Evolutionary conservation across 1,140 invertebrate genomes (phyloP), one percentile per base, ranked within the genome.

Genomic region (Drosophila santomea): DNA sequence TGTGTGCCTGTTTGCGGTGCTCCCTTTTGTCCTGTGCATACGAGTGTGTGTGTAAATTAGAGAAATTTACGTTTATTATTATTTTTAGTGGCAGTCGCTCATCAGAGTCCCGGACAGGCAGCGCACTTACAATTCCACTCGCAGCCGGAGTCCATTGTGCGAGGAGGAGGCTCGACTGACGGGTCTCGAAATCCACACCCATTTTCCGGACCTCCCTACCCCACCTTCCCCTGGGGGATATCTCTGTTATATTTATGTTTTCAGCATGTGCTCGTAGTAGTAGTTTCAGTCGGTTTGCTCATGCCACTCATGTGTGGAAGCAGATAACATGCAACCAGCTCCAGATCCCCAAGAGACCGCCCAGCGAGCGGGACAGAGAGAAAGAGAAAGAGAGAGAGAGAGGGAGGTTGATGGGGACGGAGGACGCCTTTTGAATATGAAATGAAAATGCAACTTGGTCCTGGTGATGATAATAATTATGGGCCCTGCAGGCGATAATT

Each of bases 11-110:
- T 57, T 43, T 69, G 55, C 48, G 32, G 36, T 3, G 25, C 28
- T 75, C 32, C n/a, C n/a, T 47, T 73, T 72, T 73, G 41, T 71
- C 58, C 51, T 68, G 23, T n/a, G 43, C 41, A 1, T 15, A 17
- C 39, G 17, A 39, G 25, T 32, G 41, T 39, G 50, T 51, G 47
- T 74, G 83, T 88, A 88, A 88, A 88, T 88, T 84, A 89, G 76
- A 79, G 68, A 88, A 88, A 88, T 88, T 88, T 88, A 88, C 84
- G 84, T 89, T 88, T 84, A 88, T 88, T 88, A 88, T 88, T 86
- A 88, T 86, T 83, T 86, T 86, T 86, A 86, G 80, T 89, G 80
- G 56, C 72, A 84, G 76, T 78, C 68, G 60, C 76, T 89, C 84
- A 64, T 83, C 84, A 89, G 61, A 73, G 80, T 79, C 66, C 38